Conservation (phyloP, 2,888 invertebrate genomes). For the Lottia gigantea region DNA sequence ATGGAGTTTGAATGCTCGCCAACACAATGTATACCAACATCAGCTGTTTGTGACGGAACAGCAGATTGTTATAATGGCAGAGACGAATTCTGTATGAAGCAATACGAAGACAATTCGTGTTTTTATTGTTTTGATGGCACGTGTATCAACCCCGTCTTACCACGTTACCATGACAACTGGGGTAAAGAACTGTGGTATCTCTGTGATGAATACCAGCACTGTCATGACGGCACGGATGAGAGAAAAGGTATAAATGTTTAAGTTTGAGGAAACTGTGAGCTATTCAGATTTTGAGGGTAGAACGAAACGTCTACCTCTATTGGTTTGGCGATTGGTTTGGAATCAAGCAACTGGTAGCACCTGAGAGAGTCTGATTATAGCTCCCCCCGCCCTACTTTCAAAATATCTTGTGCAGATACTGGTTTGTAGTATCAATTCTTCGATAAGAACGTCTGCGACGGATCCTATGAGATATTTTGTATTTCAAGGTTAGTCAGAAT, state of each 20-base stretch:
- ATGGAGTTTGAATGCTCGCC: constrained; percentile 42
- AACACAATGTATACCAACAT: constrained; percentile 41
- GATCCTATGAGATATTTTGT: too few species aligned
- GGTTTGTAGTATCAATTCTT: too few species aligned
- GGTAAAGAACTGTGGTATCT: constrained; percentile 45
- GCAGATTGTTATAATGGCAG: constrained; percentile 43
- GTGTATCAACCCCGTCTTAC: constrained; percentile 41
- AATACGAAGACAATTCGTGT: constrained; percentile 27
- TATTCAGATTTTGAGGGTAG: too few species aligned
- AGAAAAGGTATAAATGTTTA: constrained; percentile 30
- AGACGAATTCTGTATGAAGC: constrained; percentile 44
- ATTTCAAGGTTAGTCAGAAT: too few species aligned
- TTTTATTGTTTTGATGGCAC: constrained; percentile 46
- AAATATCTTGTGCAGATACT: too few species aligned
- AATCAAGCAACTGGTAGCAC: too few species aligned
- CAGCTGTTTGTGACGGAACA: constrained; percentile 37
- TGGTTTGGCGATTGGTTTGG: too few species aligned
- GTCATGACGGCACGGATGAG: constrained; percentile 48
- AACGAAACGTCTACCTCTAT: too few species aligned
- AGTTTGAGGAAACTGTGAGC: too few species aligned
- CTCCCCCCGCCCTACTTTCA: too few species aligned
- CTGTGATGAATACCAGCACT: constrained; percentile 46
- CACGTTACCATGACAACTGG: constrained; percentile 35
- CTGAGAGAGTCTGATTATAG: too few species aligned
- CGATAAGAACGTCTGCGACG: too few species aligned